A percentile compares a stretch with the other conserved stretches of the same genome.
Conservation (phyloP, 2,888 invertebrate species). For the Spisula solida region DNA sequence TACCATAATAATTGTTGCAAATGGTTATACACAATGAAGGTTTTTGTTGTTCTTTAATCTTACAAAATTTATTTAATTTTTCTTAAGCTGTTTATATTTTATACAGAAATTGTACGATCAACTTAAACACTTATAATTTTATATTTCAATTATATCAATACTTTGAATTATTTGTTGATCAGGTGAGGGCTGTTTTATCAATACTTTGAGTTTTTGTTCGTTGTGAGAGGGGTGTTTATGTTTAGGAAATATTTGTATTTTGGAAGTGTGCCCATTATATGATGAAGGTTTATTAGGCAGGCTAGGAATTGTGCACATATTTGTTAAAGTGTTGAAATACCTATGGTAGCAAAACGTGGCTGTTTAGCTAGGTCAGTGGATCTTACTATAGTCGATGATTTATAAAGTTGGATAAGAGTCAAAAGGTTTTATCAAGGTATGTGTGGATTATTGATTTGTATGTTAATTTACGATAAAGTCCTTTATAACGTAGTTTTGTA, state of each 20-base stretch:
- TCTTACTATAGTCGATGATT: slow-evolving; percentile 10
- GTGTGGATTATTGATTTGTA: slow-evolving; percentile 26
- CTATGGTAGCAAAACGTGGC: slow-evolving; percentile 18
- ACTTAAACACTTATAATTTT: slow-evolving; percentile 3
- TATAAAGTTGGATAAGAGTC: slow-evolving; percentile 48
- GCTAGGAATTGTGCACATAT: slow-evolving; percentile 13
- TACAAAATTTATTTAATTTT: not conserved
- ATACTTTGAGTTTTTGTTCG: not conserved
- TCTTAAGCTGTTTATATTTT: not conserved
- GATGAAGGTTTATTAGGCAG: slow-evolving; percentile 24
- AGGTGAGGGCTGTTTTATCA: not conserved
- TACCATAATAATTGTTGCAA: no score
- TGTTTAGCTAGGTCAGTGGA: slow-evolving; percentile 4
- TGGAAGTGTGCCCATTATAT: not conserved
- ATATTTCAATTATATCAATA: not conserved
- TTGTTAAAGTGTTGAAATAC: slow-evolving; percentile 31
- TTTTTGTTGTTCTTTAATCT: not conserved
- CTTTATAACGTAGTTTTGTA: not conserved
- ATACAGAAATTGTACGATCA: not conserved
- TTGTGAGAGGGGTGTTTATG: not conserved
- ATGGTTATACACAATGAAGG: not conserved
- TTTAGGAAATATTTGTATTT: slow-evolving; percentile 1
- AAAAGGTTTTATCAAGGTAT: slow-evolving; percentile 43
- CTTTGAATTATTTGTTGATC: not conserved
- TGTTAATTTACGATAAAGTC: slow-evolving; percentile 27